Evolutionary conservation across 2,113 vertebrate genomes (phyloP).

Genomic region (Pangasianodon hypophthalmus): DNA sequence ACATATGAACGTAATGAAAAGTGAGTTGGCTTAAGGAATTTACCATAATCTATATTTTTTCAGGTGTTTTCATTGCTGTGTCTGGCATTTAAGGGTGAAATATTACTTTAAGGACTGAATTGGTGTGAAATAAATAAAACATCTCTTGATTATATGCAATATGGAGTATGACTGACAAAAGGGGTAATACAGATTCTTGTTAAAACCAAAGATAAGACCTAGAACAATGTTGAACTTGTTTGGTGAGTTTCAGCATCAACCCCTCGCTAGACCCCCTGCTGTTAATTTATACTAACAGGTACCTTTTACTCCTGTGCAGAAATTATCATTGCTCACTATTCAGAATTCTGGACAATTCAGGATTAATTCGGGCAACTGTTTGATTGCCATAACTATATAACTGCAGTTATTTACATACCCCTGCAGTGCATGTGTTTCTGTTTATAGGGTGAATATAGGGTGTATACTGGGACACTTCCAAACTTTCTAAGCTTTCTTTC

Average conservation of each 20-base stretch:
- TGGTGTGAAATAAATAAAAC: neutral
- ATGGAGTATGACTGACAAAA: neutral
- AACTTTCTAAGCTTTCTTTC: neutral
- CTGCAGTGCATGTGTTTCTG: neutral
- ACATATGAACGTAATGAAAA: neutral
- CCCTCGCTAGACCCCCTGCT: neutral
- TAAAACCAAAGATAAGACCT: slow-evolving; percentile 4
- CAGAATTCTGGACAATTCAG: neutral
- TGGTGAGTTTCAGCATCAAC: slow-evolving; percentile 5
- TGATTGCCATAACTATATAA: neutral
- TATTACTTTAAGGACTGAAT: neutral
- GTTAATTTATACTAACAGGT: neutral
- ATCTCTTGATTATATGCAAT: neutral
- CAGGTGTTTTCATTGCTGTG: neutral
- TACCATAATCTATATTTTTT: neutral
- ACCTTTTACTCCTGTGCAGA: neutral
- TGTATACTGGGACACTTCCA: neutral
- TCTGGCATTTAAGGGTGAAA: neutral
- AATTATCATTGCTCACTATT: neutral
- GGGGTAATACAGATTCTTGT: neutral
- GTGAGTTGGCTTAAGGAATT: neutral
- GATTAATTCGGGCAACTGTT: neutral
- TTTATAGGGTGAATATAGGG: neutral
- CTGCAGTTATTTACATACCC: neutral
- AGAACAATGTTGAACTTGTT: slow-evolving; percentile 12